Percentiles rank a stretch among this genome's conserved stretches.
Conservation (phyloP, 1,140 invertebrate species). For the Drosophila sulfurigaster region DNA sequence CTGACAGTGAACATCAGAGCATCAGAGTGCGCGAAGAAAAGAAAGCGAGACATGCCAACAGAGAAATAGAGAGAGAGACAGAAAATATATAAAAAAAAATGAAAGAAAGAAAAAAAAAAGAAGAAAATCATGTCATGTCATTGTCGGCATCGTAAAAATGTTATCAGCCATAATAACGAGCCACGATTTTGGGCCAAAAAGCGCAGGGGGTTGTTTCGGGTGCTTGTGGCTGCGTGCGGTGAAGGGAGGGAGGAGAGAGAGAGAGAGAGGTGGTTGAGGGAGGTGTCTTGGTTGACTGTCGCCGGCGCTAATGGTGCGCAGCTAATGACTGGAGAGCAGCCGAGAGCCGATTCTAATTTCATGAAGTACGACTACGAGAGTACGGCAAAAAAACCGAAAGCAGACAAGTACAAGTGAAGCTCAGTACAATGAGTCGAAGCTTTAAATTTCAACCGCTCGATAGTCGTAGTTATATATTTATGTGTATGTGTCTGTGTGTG, state of each 20-base stretch:
- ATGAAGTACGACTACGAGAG: slow-evolving; percentile 32
- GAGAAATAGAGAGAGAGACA: slow-evolving; percentile 13
- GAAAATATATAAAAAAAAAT: slow-evolving; percentile 13
- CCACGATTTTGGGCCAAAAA: slow-evolving; percentile 72
- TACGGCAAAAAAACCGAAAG: neutral
- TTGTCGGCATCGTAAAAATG: slow-evolving; percentile 84
- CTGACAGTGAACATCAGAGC: slow-evolving; percentile 75
- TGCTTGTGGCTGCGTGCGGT: slow-evolving; percentile 4
- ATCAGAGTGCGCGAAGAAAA: slow-evolving; percentile 16
- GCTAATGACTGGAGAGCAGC: slow-evolving; percentile 72
- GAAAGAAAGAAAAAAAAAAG: slow-evolving; percentile 13
- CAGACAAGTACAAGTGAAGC: slow-evolving; percentile 1
- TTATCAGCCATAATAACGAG: slow-evolving; percentile 84
- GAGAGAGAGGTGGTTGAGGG: neutral
- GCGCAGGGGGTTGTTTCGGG: slow-evolving; percentile 20
- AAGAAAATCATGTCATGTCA: slow-evolving; percentile 83
- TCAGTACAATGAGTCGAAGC: slow-evolving; percentile 30
- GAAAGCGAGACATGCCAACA: slow-evolving; percentile 15
- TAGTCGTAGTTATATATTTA: slow-evolving; percentile 28
- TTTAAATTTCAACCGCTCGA: slow-evolving; percentile 72
- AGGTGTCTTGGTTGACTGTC: slow-evolving; percentile 53
- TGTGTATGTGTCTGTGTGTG: neutral
- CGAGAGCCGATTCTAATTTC: slow-evolving; percentile 35
- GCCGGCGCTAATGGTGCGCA: slow-evolving; percentile 79
- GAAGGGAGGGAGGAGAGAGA: neutral